Evolutionary conservation across 1,140 invertebrate species (phyloP), one percentile per base, ranked within the genome.

Genomic region (Ephestia elutella): DNA sequence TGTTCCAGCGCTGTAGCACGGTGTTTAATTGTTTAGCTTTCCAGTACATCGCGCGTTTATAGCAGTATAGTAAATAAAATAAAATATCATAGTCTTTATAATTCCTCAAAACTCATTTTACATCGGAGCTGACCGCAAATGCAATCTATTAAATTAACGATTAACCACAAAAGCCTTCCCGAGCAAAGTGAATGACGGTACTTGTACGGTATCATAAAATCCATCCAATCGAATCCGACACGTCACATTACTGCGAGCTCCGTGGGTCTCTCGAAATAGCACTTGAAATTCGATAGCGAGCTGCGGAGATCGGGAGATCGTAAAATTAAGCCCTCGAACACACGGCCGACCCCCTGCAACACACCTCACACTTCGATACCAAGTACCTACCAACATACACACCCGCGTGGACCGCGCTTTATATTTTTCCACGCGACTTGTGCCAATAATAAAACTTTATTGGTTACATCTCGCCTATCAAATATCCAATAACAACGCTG

Each of bases 231-330:
- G 79, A 77, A 83, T 75, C 76, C 70, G 78, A 82, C 82, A 84
- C 79, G 78, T 82, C 75, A 73, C 80, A 78, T 87, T 87, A 82
- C 63, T 63, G 68, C 68, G 50, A 72, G 66, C 69, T 63, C 66
- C 56, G 70, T 66, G 67, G 71, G 72, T 75, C 78, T 77, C 77
- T 77, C 76, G 68, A 77, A 80, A 83, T 83, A 80, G 78, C 80
- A 76, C 75, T 87, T 79, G 80, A 84, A 85, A 87, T 80, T 85
- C 77, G 82, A 85, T 81, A 80, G 66, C 70, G 66, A 76, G 71
- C 71, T 68, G 72, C 73, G 61, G 77, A 78, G 78, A 75, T 74
- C 71, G 73, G 63, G 65, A 68, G 75, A 70, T 82, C 82, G 78
- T 86, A 82, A 87, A 86, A 86, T 85, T 84, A 81, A 77, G 73